Evolutionary conservation across 2,888 invertebrate species (phyloP).

Genomic region (Macaria liturata): DNA sequence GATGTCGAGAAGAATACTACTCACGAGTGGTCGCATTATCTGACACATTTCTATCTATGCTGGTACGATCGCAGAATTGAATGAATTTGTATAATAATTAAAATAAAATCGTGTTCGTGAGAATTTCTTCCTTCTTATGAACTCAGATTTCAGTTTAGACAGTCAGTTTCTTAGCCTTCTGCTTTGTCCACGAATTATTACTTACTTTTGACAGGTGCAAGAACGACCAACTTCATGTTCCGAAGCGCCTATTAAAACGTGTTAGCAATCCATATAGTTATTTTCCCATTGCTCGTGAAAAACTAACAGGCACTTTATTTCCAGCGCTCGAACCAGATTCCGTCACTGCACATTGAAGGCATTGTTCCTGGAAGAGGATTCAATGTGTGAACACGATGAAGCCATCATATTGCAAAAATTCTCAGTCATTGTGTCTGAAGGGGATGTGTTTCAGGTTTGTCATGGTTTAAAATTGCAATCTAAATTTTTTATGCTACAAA

Average conservation of each 20-base stretch:
- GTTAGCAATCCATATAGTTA: too few species aligned
- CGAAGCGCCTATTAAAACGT: too few species aligned
- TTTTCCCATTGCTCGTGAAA: too few species aligned
- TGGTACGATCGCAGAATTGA: slow-evolving; percentile 45
- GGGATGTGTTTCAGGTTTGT: slow-evolving; percentile 68
- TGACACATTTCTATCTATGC: slow-evolving; percentile 66
- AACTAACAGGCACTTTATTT: slow-evolving; percentile 18
- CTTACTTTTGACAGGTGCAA: too few species aligned
- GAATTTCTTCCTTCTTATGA: too few species aligned
- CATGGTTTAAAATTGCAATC: neutral
- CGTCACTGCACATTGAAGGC: slow-evolving; percentile 64
- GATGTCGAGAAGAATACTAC: slow-evolving; percentile 61
- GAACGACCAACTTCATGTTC: too few species aligned
- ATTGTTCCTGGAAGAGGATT: slow-evolving; percentile 43
- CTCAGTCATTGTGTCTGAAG: slow-evolving; percentile 68
- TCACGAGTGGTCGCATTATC: slow-evolving; percentile 68
- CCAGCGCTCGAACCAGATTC: slow-evolving; percentile 63
- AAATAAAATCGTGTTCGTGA: too few species aligned
- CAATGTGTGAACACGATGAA: slow-evolving; percentile 46
- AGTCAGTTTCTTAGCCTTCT: too few species aligned
- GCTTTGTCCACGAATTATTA: too few species aligned
- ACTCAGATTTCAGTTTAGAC: too few species aligned
- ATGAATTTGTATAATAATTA: too few species aligned
- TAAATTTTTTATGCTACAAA: too few species aligned
- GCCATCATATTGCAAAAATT: slow-evolving; percentile 66